phyloP scores from a whole-genome alignment of 2,113 vertebrate genomes.

The Cavia aperea region DNA sequence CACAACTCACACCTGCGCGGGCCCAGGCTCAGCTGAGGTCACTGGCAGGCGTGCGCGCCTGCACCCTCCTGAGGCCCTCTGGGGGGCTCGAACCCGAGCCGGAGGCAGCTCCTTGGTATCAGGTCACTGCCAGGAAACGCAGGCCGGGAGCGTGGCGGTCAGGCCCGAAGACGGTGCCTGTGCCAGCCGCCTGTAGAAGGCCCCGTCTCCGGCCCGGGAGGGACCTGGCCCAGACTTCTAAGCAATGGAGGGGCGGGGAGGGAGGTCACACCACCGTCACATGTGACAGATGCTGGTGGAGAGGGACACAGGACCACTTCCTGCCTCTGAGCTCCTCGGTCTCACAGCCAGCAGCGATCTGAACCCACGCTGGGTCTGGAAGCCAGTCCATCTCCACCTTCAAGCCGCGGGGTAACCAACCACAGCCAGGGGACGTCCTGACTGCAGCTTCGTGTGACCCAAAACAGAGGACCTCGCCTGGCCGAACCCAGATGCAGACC shows the following conservation, averaged over 20 bases:
- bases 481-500: not conserved
- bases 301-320: not conserved
- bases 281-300: not conserved
- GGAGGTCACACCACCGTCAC: not conserved
- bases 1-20: not conserved
- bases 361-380: not conserved
- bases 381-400: fast-evolving
- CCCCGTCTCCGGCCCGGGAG: not conserved
- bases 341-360: not conserved
- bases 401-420: not conserved
- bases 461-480: too few relatives aligned
- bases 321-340: fast-evolving
- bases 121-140: not conserved
- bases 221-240: not conserved
- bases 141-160: too few relatives aligned
- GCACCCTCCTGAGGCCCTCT: not conserved
- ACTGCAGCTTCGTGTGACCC: not conserved
- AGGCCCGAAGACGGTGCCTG: not conserved
- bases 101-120: not conserved
- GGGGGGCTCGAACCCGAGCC: fast-evolving
- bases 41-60: not conserved
- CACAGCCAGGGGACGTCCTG: not conserved
- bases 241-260: not conserved
- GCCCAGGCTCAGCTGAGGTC: not conserved
- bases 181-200: not conserved